Evolutionary conservation across 2,797 vertebrate species (phyloP).

Genomic region (Pseudomugil tenellus): DNA sequence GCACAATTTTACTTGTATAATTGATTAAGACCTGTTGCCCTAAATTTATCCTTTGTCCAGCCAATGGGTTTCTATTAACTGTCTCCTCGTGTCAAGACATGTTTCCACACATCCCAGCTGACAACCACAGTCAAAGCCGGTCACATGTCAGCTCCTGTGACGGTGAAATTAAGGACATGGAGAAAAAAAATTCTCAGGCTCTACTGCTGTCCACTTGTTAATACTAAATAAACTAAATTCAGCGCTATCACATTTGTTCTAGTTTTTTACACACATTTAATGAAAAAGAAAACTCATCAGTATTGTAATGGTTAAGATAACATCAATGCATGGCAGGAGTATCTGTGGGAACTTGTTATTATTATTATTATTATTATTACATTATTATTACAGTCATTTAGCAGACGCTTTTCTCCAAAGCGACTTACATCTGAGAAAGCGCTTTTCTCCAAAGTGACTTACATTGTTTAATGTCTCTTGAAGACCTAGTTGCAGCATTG

Average conservation of each 20-base stretch:
- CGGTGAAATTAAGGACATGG: constrained; percentile 2
- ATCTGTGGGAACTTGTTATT: rapidly evolving
- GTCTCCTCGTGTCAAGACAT: constrained; percentile 8
- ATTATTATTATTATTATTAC: no score
- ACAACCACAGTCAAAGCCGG: constrained; percentile 18
- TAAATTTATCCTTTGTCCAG: constrained; percentile 20
- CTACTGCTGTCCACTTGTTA: neutral
- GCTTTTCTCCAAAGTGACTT: no score
- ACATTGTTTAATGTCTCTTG: neutral
- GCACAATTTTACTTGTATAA: constrained; percentile 15
- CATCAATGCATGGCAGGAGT: neutral
- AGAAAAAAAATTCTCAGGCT: constrained; percentile 8
- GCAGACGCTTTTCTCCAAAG: no score
- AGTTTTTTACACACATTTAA: constrained; percentile 4
- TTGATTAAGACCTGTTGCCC: constrained; percentile 23
- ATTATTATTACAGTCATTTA: no score
- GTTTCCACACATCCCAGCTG: constrained; percentile 20
- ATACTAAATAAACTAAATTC: constrained; percentile 1
- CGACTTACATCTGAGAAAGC: no score
- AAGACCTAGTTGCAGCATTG: neutral
- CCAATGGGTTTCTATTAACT: constrained; percentile 17
- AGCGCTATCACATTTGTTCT: constrained; percentile 5
- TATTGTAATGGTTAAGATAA: neutral
- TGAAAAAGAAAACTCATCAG: neutral
- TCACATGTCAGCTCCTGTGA: neutral